Base-by-base conservation (phyloP, 2,797 vertebrate species). In the Betta splendens region DNA sequence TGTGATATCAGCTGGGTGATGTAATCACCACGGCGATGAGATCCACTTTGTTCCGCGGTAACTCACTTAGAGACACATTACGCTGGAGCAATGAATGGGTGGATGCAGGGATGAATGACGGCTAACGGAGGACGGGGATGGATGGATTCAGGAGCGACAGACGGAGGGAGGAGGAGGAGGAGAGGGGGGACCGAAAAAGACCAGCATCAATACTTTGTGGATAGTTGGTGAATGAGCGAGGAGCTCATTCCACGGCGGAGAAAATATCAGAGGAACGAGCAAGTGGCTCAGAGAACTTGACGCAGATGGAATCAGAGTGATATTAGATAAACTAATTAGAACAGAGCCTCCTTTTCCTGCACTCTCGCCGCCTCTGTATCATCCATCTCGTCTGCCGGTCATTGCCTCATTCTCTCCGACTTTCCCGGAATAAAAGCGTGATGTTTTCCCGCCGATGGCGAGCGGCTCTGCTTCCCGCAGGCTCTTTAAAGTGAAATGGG, bases 401-500 rank as follows among this genome's bases (percentile, higher is more conserved):
- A 87, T 80, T 63, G 72, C 61, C 83, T 85, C 72, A 70, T 66
- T 75, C 79, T 64, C 79, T 75, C 74, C 59, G 45, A 73, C 77
- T 75, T 88, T 89, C 84, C 84, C 79, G 85, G 87, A 89, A 89
- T 78, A 64, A 60, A 72, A 83, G 79, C 72, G 75, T 64, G 74
- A 79, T 83, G 86, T 89, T 84, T 89, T 89, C 88, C 88, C 88
- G 88, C 86, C 52, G 85, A 81, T 69, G 60, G 71, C 59, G 33
- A 85, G 66, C 68, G 51, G 74, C 69, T 73, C 71, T 29, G 79
- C 86, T 90, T 90, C 88, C 88, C 87, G 87, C 88, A 89, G 88
- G 77, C 88, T 89, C 86, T 89, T 88, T 88, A 88, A 84, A 86
- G 39, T 79, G 88, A 86, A 88, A 90, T 46, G 8, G n/a, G 86